Base-by-base conservation (phyloP, 2,797 vertebrate genomes). In the Halcyon smyrnensis region DNA sequence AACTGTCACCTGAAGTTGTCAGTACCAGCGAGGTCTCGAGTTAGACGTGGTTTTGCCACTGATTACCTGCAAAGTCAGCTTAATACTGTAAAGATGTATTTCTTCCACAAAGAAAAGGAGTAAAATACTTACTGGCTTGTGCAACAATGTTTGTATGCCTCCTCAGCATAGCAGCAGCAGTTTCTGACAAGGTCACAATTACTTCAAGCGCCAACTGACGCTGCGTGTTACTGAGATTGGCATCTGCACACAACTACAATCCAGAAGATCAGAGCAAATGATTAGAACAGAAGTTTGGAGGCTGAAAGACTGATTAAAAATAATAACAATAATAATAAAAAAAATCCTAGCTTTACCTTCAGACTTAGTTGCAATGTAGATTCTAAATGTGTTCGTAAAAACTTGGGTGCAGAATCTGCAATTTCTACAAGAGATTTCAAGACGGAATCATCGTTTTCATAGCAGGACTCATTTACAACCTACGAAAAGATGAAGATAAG, bases 401-500 rank as follows among this genome's bases (percentile, higher is more conserved):
- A 99, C 97, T 99, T 99, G 5, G 99, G 99, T 36, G 99, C 99
- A 0, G 99, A 99, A 98, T 99, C 99, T 28, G 99, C 99, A 57
- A 99, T 99, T 97, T 99, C 99, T 97, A 99, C 99, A 41, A 99
- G 98, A 57, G 99, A 99, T 97, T 99, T 99, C 79, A 99, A 98
- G 95, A 99, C 99, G 0, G 99, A 99, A 97, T 99, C 99, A 21
- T 99, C 99, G 16, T 98, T 99, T 97, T 99, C 98, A 93, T 99
- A 99, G 97, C 99, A 99, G 1, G 99, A 99, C 70, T 99, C 99
- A 84, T 99, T 99, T 87, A 99, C 99, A 20, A 98, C 98, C 99
- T 99, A 98, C 60, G 96, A 87, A 53, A 84, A 92, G 23, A 95
- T 20, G 8, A 53, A 87, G 63, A 37, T n/a, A 84, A 64, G n/a